phyloP scores from a whole-genome alignment of 2,888 invertebrate genomes.

The Cecidostiba fungosa region DNA sequence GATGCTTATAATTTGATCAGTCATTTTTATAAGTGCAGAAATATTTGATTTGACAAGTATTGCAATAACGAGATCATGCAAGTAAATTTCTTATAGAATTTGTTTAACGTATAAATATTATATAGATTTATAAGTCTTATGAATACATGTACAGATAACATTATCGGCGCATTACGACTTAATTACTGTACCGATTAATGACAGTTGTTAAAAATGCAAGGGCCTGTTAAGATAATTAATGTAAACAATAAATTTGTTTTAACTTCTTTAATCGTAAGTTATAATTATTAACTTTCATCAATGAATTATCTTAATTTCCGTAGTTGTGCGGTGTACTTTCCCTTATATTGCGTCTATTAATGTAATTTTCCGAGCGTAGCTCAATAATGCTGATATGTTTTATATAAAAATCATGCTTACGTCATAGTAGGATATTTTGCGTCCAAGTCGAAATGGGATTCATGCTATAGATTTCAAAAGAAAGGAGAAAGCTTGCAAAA shows the following conservation, averaged over 20 bases:
- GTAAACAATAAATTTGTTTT: constrained; percentile 35
- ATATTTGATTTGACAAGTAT: not conserved
- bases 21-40: constrained; percentile 22
- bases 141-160: constrained; percentile 54
- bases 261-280: constrained; percentile 30
- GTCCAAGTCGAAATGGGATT: not conserved
- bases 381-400: not conserved
- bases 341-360: constrained; percentile 9
- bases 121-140: constrained; percentile 36
- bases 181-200: constrained; percentile 46
- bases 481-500: constrained; percentile 11
- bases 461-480: not conserved
- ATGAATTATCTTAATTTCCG: constrained; percentile 5
- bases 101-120: constrained; percentile 42
- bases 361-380: not conserved
- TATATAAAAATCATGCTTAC: not conserved
- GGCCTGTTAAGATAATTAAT: constrained; percentile 46
- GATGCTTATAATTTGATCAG: not conserved
- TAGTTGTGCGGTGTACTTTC: constrained; percentile 2
- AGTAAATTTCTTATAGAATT: constrained; percentile 34
- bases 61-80: not conserved
- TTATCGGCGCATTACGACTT: constrained; percentile 55
- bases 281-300: constrained; percentile 37
- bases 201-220: constrained; percentile 43
- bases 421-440: not conserved